These are phyloP conservation scores for Ivindomyrus marchei DNA, from an alignment of 2,113 vertebrate genomes.

Conservation along the genomic window DNA sequence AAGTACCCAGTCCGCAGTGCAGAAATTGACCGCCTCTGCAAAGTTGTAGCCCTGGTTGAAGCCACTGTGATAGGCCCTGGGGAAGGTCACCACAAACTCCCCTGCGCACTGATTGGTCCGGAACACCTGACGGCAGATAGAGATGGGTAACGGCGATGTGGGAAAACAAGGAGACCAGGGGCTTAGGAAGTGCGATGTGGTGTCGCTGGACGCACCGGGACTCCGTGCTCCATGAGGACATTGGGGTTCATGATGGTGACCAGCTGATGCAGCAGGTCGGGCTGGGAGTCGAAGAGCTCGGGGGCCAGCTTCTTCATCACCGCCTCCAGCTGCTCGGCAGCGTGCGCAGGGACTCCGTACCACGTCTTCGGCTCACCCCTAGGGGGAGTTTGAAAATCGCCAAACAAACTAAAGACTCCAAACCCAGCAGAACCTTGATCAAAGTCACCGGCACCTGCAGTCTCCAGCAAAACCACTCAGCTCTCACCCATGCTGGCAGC, in stretches of 20 bases:
- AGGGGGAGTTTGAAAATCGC: neutral
- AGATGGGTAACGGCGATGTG: neutral
- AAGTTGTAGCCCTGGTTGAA: conserved; percentile 99
- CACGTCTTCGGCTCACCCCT: conserved; percentile 98
- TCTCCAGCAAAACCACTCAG: neutral
- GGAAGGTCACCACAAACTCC: conserved; percentile 97
- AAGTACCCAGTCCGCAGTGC: conserved; percentile 94
- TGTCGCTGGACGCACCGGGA: conserved; percentile 71
- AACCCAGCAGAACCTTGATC: neutral
- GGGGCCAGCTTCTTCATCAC: conserved; percentile 96
- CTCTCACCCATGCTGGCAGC: neutral
- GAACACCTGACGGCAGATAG: conserved; percentile 69
- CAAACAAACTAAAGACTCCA: neutral
- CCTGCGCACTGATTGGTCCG: conserved; percentile 97
- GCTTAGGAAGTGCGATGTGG: neutral
- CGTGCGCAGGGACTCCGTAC: conserved; percentile 92
- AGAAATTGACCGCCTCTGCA: conserved; percentile 98
- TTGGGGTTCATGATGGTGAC: conserved; percentile 99
- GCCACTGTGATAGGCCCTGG: conserved; percentile 94
- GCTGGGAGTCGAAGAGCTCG: conserved; percentile 92
- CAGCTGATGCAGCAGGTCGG: conserved; percentile 91
- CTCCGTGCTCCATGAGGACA: conserved; percentile 92
- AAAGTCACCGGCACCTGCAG: neutral
- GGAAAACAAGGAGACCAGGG: neutral
- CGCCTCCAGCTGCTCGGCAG: conserved; percentile 88